Evolutionary conservation across 2,113 vertebrate species (phyloP).

Genomic region (Copsychus sechellarum): DNA sequence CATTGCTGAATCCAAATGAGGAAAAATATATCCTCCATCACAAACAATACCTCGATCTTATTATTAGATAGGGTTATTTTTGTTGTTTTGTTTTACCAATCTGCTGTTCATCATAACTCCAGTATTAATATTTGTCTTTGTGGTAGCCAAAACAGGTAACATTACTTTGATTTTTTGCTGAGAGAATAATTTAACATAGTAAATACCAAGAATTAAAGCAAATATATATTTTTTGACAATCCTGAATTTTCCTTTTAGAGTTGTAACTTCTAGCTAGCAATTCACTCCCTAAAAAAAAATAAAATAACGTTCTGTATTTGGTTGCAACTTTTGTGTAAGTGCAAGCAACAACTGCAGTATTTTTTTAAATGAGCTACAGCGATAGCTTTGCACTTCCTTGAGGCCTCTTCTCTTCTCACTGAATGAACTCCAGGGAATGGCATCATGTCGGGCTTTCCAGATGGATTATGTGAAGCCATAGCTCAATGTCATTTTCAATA

Average conservation of each 20-base stretch:
- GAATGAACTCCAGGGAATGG: slow-evolving; percentile 85
- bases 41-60: background rate
- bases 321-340: slow-evolving; percentile 16
- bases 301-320: background rate
- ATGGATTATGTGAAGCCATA: slow-evolving; percentile 86
- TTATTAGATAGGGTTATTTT: background rate
- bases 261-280: background rate
- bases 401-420: slow-evolving; percentile 70
- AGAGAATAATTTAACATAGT: background rate
- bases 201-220: background rate
- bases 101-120: background rate
- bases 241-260: background rate
- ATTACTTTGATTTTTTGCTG: background rate
- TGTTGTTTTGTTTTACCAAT: background rate
- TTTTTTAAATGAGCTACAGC: slow-evolving; percentile 62
- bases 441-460: slow-evolving; percentile 88
- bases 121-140: background rate
- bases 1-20: background rate
- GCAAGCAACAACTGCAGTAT: slow-evolving; percentile 34
- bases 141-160: background rate
- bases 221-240: background rate
- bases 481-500: slow-evolving; percentile 88
- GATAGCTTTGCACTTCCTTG: slow-evolving; percentile 71
- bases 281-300: background rate
- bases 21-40: background rate